phyloP scores from a whole-genome alignment of 2,113 vertebrate genomes.

The Piaya cayana region DNA sequence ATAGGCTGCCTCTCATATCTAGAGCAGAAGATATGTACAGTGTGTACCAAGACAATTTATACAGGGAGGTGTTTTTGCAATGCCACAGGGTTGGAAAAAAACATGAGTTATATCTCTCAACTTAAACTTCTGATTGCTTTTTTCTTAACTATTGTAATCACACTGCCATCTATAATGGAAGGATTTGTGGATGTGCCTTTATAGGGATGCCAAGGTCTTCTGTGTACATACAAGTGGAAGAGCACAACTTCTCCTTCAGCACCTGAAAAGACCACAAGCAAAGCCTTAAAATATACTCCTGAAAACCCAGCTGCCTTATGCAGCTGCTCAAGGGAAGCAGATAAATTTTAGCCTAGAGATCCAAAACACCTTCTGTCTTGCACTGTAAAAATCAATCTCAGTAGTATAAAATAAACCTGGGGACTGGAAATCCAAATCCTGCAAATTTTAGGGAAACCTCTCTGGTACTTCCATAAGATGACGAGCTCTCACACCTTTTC shows the following conservation, averaged over 20 bases:
- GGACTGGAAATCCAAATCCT: not conserved
- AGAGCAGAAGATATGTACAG: not conserved
- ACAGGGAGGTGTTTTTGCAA: not conserved
- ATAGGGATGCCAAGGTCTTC: not conserved
- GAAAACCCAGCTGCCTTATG: not conserved
- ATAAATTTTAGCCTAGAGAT: not conserved
- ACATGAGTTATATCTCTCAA: not conserved
- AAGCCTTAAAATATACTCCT: not conserved
- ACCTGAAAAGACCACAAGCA: not conserved
- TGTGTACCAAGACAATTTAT: not conserved
- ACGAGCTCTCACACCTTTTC: not conserved
- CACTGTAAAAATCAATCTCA: not conserved
- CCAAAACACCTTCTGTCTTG: not conserved
- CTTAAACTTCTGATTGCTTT: not conserved
- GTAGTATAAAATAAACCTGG: not conserved
- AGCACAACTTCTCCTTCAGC: not conserved
- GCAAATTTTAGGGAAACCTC: not conserved
- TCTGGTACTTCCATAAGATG: not conserved
- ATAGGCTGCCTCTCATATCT: not conserved
- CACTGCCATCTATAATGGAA: not conserved
- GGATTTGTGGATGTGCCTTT: not conserved
- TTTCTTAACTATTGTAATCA: not conserved
- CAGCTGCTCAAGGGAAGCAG: not conserved
- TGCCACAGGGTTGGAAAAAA: not conserved
- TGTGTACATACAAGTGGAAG: fast-evolving